These are phyloP conservation scores for Clistopyga incitator DNA, from an alignment of 2,888 invertebrate genomes.

Conservation along the genomic window DNA sequence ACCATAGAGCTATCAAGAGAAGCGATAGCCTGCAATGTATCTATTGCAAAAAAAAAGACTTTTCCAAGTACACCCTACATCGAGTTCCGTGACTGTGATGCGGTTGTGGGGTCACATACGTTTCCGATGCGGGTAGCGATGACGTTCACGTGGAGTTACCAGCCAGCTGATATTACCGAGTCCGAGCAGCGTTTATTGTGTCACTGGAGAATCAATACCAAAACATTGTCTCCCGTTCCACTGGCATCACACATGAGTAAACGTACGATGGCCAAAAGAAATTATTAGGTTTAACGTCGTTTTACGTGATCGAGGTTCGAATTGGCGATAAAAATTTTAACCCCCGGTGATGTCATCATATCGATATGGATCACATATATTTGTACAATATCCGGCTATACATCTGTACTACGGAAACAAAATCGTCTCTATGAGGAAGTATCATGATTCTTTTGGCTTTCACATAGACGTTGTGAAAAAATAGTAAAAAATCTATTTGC, in stretches of 20 bases:
- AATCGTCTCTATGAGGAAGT: no score
- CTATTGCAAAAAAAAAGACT: not conserved
- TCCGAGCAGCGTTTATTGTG: slow-evolving; percentile 14
- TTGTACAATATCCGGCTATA: no score
- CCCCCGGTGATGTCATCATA: no score
- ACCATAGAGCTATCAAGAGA: no score
- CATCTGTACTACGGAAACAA: no score
- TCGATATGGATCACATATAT: no score
- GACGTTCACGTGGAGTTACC: slow-evolving; percentile 28
- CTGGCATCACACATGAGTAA: slow-evolving; percentile 9
- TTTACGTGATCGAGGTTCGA: not conserved
- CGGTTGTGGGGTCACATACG: slow-evolving; percentile 60
- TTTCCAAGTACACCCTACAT: not conserved
- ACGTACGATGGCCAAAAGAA: not conserved
- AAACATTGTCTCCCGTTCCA: slow-evolving; percentile 6
- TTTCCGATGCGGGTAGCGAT: slow-evolving; percentile 62
- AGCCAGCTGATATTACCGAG: slow-evolving; percentile 7
- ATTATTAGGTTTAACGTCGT: slow-evolving; percentile 8
- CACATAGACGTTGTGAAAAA: no score
- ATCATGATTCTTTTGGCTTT: no score
- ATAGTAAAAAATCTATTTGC: no score
- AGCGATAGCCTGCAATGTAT: no score
- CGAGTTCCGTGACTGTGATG: slow-evolving; percentile 59
- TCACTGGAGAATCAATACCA: slow-evolving; percentile 19
- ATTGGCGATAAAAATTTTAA: slow-evolving; percentile 2